Evolutionary conservation across 1,140 invertebrate genomes (phyloP).

Genomic region (Steinernema feltiae): DNA sequence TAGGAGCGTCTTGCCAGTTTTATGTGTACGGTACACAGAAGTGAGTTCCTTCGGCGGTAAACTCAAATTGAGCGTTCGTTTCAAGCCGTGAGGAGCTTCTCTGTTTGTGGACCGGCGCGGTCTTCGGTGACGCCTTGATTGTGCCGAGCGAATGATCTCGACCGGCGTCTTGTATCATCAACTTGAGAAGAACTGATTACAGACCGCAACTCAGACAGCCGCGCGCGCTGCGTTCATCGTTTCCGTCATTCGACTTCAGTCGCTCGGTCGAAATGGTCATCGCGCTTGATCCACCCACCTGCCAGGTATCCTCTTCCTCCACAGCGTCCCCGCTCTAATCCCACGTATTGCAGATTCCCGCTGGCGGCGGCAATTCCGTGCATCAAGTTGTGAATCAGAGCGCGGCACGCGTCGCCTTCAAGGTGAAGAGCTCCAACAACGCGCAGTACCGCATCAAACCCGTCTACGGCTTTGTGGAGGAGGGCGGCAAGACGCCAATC

Average conservation of each 20-base stretch:
- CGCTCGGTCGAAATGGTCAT: background rate
- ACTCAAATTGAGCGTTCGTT: too few relatives aligned
- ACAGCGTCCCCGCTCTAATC: background rate
- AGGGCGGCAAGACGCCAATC: conserved; percentile 28
- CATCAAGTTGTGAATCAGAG: conserved; percentile 37
- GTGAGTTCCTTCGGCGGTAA: too few relatives aligned
- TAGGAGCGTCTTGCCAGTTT: too few relatives aligned
- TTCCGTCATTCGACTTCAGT: background rate
- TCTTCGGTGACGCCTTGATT: background rate
- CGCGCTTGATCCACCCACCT: background rate
- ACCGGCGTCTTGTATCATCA: too few relatives aligned
- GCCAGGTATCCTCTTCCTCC: background rate
- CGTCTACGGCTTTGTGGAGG: conserved; percentile 47
- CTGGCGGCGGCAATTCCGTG: conserved; percentile 38
- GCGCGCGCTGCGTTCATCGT: background rate
- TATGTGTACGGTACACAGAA: too few relatives aligned
- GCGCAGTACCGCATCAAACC: conserved; percentile 47
- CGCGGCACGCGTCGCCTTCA: conserved; percentile 43
- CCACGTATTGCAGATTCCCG: conserved; percentile 1
- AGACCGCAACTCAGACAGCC: too few relatives aligned
- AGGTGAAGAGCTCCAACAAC: conserved; percentile 50
- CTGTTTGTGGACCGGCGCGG: too few relatives aligned
- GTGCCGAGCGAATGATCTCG: background rate
- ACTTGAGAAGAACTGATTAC: too few relatives aligned
- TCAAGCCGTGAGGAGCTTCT: background rate